phyloP scores from a whole-genome alignment of 2,797 vertebrate genomes.

The Prunella strophiata region DNA sequence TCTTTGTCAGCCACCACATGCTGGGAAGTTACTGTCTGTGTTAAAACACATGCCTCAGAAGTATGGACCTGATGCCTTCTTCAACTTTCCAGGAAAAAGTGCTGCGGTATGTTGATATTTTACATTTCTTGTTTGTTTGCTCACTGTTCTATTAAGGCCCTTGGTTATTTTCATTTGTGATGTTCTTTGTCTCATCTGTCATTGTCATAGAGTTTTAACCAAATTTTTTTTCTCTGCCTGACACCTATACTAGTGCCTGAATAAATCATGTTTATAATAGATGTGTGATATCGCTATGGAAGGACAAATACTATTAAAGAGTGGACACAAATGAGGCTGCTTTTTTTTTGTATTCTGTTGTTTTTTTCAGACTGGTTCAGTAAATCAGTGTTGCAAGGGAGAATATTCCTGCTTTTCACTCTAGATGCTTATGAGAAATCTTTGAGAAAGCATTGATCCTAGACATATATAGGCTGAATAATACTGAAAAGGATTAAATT shows the following conservation, averaged over 20 bases:
- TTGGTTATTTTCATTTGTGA: background rate
- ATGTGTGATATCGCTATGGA: background rate
- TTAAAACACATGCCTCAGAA: conserved; percentile 96
- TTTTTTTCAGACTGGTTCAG: background rate
- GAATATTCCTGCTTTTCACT: background rate
- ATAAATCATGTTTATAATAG: background rate
- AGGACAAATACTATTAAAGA: background rate
- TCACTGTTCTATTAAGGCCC: background rate
- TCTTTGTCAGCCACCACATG: conserved; percentile 88
- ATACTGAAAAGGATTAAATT: background rate
- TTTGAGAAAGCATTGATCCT: background rate
- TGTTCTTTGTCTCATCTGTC: background rate
- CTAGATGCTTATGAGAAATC: background rate
- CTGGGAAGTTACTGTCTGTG: conserved; percentile 93
- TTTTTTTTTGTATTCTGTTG: background rate
- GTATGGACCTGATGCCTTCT: conserved; percentile 95
- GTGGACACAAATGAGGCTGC: background rate
- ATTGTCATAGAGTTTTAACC: background rate
- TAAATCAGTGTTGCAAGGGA: background rate
- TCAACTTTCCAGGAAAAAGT: conserved; percentile 98
- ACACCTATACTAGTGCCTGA: background rate
- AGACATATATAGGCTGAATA: background rate
- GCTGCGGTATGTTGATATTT: conserved; percentile 87
- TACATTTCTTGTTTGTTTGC: background rate
- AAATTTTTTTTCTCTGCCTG: background rate